Evolutionary conservation across 2,888 invertebrate genomes (phyloP), one percentile per base, ranked within the genome.

Genomic region (Nudaria mundana): DNA sequence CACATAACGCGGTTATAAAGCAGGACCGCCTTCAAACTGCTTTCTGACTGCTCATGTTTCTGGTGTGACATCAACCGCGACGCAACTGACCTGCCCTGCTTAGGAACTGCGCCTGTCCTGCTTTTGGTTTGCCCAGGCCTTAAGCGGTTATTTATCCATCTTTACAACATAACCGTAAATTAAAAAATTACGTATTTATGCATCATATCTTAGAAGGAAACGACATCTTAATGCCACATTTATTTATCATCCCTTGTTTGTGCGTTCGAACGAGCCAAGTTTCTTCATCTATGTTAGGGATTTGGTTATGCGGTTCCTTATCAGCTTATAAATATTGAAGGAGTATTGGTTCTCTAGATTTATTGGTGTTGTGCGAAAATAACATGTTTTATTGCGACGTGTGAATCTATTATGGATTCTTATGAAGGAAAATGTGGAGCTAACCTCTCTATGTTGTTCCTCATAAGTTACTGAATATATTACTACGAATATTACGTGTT

Each of bases 251-350:
- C n/a, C n/a, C 34, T 35, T 31, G 23, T 40, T 40, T 34, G 16
- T 40, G n/a, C 24, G n/a, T n/a, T 22, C 11, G 3, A 24, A 40
- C 18, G 30, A 31, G 22, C 11, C 22, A 20, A 56, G 33, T 46
- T 46, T 24, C 18, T 39, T 16, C 25, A 18, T 30, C 28, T 37
- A 44, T 34, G 29, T 29, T 13, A 35, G 10, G 29, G 15, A 36
- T 42, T 42, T 38, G 39, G 29, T 35, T 36, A 33, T 26, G 29
- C 16, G 7, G 7, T 37, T 41, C 25, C 16, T 23, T 35, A 28
- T 48, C 11, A 18, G 20, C 40, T 41, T 41, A 44, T 53, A 48
- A 44, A 48, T 52, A 52, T 48, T 39, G 37, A 53, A 37, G 7
- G 36, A 35, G 37, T 34, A 11, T 40, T 38, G 45, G 32, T 45